These are phyloP conservation scores for Cydia amplana DNA, from an alignment of 1,140 invertebrate genomes.

Conservation along the genomic window DNA sequence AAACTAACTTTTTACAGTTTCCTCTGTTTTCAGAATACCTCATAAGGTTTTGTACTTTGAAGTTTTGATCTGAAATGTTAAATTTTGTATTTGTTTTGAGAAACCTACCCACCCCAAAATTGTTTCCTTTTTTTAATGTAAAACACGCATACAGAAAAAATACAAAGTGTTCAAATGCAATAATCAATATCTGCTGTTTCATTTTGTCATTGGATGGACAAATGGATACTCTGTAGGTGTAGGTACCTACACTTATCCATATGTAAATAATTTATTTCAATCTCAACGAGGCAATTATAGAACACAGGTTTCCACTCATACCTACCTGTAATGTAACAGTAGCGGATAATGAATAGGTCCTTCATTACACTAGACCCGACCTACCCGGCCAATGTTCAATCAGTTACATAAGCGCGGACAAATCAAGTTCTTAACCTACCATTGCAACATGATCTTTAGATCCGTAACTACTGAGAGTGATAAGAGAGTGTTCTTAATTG, in stretches of 20 bases:
- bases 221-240: too few species aligned
- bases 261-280: background rate
- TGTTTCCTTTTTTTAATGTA: too few species aligned
- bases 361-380: slow-evolving; percentile 30
- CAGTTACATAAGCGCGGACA: background rate
- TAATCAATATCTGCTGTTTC: too few species aligned
- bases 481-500: background rate
- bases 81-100: too few species aligned
- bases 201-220: too few species aligned
- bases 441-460: background rate
- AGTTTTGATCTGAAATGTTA: too few species aligned
- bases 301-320: background rate
- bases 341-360: slow-evolving; percentile 31
- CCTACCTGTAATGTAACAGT: background rate
- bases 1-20: too few species aligned
- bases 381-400: background rate
- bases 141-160: too few species aligned
- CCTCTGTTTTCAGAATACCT: too few species aligned
- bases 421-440: background rate
- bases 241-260: background rate
- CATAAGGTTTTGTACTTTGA: too few species aligned
- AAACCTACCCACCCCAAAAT: too few species aligned
- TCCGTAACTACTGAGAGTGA: background rate
- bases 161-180: too few species aligned
- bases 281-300: background rate